Evolutionary conservation across 2,113 vertebrate species (phyloP).

Genomic region (Balaenoptera acutorostrata): DNA sequence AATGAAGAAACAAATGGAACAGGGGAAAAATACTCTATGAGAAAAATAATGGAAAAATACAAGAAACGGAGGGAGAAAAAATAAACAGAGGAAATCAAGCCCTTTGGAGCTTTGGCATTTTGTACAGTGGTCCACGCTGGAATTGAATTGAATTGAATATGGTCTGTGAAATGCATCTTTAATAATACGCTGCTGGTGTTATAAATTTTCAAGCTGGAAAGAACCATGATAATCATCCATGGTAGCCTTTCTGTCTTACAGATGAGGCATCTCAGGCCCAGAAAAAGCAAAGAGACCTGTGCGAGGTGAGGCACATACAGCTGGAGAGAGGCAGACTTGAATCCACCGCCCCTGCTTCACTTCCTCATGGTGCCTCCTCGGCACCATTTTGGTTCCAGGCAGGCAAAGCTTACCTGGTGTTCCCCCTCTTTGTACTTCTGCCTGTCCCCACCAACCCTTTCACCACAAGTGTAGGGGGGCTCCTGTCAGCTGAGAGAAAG

Average conservation of each 20-base stretch:
- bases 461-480: not conserved
- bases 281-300: not conserved
- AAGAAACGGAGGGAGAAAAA: not conserved
- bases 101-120: not conserved
- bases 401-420: not conserved
- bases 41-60: not conserved
- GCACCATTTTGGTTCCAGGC: not conserved
- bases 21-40: not conserved
- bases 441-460: not conserved
- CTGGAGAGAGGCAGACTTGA: not conserved
- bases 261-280: not conserved
- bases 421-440: not conserved
- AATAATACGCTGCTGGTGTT: not conserved
- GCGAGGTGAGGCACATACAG: not conserved
- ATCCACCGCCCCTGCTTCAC: accelerated
- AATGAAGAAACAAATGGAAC: not conserved
- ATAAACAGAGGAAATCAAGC: not conserved
- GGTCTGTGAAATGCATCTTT: constrained; percentile 17
- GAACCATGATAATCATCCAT: not conserved
- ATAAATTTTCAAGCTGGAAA: constrained; percentile 12
- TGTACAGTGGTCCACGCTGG: not conserved
- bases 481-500: not conserved
- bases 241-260: not conserved
- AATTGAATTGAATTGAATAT: not conserved
- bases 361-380: not conserved